Conservation (phyloP, 2,113 vertebrate species). For the Nesogale talazaci region DNA sequence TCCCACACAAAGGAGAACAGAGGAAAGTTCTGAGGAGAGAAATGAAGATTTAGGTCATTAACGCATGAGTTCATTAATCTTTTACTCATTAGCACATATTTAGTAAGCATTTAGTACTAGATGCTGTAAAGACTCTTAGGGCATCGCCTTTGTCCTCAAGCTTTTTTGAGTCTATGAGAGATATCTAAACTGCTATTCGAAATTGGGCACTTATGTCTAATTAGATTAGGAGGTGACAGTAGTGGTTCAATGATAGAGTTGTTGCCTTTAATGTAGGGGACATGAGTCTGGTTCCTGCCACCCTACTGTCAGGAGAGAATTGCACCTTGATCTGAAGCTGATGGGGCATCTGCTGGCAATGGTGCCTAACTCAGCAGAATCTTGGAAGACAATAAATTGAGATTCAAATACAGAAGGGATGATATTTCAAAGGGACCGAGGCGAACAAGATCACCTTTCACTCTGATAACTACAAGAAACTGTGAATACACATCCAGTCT, state of each 20-base stretch:
- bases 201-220: neutral
- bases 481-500: neutral
- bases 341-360: neutral
- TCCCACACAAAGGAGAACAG: neutral
- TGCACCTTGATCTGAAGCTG: neutral
- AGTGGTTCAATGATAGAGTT: neutral
- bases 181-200: constrained; percentile 8
- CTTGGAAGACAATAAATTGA: constrained; percentile 47
- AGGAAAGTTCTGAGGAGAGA: neutral
- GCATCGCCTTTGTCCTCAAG: too few relatives aligned
- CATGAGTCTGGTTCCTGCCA: neutral
- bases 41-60: neutral
- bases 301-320: neutral
- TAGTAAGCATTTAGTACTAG: too few relatives aligned
- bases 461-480: neutral
- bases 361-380: neutral
- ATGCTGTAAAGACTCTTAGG: too few relatives aligned
- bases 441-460: neutral
- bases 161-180: neutral
- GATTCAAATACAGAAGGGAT: constrained; percentile 34
- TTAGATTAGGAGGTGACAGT: constrained; percentile 1
- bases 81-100: neutral
- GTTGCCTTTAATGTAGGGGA: neutral
- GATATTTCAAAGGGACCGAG: neutral
- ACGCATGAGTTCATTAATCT: neutral